Evolutionary conservation across 2,888 invertebrate species (phyloP), one percentile per base, ranked within the genome.

Genomic region (Hecatera dysodea): DNA sequence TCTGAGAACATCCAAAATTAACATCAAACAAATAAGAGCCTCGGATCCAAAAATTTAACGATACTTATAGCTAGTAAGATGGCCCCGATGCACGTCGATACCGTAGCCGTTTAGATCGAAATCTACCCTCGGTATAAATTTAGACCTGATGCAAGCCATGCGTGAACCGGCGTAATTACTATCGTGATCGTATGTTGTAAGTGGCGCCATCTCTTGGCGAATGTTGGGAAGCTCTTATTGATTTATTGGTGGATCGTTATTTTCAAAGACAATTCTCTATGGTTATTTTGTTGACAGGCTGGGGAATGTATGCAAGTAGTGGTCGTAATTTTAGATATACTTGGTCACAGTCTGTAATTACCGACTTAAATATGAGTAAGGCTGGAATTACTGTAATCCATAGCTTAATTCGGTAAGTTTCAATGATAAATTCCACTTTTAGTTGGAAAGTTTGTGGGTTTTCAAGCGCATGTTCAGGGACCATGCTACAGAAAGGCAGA

Each of bases 91-190:
- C 78, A 86, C 83, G 87, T 86, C 88, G 85, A 88, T 87, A 84
- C 87, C 86, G 90, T 87, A 87, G 90, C 85, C 88, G 91, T 91
- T 92, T 81, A 94, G 94, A 94, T 94, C 72, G 67, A 61, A 90
- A 93, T 94, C 94, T 93, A 92, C 93, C 93, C 94, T 85, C 87
- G 83, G 88, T 87, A 89, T 90, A 90, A 87, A 87, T 90, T 89
- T 89, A 88, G 89, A 85, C 78, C 80, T 84, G 78, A 81, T 81
- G 84, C 78, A 77, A 87, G 81, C 92, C 87, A 88, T 92, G 93
- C 93, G 93, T 92, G 88, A 89, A 91, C 90, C 87, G 86, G 84
- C 72, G 79, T 82, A 82, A 86, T 85, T 84, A 81, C 75, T 71
- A 80, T 75, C 56, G 78, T 74, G 80, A 77, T 66, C 69, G 80